Evolutionary conservation across 2,888 invertebrate species (phyloP).

Genomic region (Amphipyra tragopoginis): DNA sequence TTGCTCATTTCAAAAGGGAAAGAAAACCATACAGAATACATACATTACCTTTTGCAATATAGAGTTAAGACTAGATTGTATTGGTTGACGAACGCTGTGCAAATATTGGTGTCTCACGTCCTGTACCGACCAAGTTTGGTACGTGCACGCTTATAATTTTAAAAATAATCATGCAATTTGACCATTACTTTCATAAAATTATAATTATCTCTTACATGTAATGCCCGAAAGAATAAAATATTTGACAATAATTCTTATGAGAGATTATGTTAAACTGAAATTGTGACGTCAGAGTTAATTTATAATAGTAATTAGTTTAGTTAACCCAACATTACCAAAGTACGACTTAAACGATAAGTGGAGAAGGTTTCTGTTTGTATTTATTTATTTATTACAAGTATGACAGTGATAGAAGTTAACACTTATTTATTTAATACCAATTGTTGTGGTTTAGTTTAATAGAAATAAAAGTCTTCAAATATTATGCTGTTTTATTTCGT

Average conservation of each 20-base stretch:
- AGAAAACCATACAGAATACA: too few relatives aligned
- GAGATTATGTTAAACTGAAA: neutral
- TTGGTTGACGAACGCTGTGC: too few relatives aligned
- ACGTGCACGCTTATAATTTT: too few relatives aligned
- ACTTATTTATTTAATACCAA: slow-evolving; percentile 37
- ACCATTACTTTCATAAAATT: neutral
- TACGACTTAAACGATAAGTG: slow-evolving; percentile 49
- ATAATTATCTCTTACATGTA: neutral
- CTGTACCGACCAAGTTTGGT: too few relatives aligned
- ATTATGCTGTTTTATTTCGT: slow-evolving; percentile 39
- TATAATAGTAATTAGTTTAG: slow-evolving; percentile 33
- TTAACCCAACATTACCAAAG: slow-evolving; percentile 57
- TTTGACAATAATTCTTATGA: neutral
- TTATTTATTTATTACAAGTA: slow-evolving; percentile 55
- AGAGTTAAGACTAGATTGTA: too few relatives aligned
- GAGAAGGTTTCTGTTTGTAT: slow-evolving; percentile 46
- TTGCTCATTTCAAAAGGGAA: too few relatives aligned
- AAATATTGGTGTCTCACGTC: too few relatives aligned
- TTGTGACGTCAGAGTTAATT: slow-evolving; percentile 43
- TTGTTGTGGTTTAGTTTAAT: slow-evolving; percentile 52
- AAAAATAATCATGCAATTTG: too few relatives aligned
- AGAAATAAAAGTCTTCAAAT: slow-evolving; percentile 43
- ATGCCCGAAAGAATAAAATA: neutral
- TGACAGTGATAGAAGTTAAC: slow-evolving; percentile 33
- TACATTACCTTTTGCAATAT: too few relatives aligned